Conservation (phyloP, 1,140 invertebrate genomes). For the Paramacrobiotus metropolitanus region DNA sequence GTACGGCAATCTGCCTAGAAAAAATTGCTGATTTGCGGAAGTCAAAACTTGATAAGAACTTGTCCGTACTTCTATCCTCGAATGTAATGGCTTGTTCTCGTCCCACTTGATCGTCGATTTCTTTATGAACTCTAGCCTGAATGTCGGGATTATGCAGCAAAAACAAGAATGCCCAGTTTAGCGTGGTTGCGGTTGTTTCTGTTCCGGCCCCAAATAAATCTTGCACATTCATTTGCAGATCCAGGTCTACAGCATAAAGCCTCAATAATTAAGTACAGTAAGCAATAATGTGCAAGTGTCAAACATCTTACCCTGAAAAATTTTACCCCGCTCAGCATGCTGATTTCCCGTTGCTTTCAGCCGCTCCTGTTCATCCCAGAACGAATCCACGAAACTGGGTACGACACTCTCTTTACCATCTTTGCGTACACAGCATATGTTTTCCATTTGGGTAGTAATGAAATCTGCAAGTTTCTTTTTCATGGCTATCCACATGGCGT, state of each 20-base stretch:
- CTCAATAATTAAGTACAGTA: no score
- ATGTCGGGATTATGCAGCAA: slow-evolving; percentile 20
- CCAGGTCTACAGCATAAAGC: no score
- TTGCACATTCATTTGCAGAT: slow-evolving; percentile 15
- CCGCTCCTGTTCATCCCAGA: slow-evolving; percentile 24
- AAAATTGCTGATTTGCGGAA: no score
- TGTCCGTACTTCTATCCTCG: not conserved
- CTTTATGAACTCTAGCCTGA: slow-evolving; percentile 20
- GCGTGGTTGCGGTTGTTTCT: slow-evolving; percentile 22
- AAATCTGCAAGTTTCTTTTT: not conserved
- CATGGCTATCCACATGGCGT: no score
- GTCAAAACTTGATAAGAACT: not conserved
- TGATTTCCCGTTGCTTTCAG: not conserved
- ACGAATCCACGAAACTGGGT: slow-evolving; percentile 46
- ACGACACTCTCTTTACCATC: not conserved
- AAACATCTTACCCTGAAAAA: no score
- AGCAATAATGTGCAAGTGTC: not conserved
- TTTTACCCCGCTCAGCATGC: no score
- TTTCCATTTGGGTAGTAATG: not conserved
- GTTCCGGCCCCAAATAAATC: slow-evolving; percentile 22
- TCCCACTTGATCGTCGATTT: slow-evolving; percentile 15
- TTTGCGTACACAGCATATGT: not conserved
- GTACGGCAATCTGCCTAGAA: slow-evolving; percentile 11
- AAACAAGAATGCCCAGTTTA: slow-evolving; percentile 24
- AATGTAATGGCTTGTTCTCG: not conserved